Conservation (phyloP, 2,797 vertebrate species). For the Hyperoplus immaculatus region DNA sequence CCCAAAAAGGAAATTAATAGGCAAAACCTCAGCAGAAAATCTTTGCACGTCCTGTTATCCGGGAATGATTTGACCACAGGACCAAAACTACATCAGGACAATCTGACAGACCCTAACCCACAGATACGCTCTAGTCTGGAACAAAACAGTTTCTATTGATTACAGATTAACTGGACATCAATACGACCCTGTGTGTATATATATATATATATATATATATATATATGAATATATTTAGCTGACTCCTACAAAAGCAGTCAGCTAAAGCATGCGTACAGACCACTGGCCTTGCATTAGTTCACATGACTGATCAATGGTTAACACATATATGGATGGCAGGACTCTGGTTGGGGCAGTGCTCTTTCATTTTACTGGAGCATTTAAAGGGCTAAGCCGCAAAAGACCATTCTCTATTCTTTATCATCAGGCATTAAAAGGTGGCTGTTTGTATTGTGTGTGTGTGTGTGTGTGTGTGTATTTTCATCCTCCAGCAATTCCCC, state of each 20-base stretch:
- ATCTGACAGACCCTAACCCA: not conserved
- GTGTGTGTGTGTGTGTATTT: not conserved
- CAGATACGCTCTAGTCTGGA: not conserved
- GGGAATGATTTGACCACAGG: constrained; percentile 9
- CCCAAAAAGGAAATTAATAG: constrained; percentile 45
- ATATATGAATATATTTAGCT: too few relatives aligned
- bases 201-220: too few relatives aligned
- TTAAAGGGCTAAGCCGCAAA: not conserved
- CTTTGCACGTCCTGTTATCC: constrained; percentile 53
- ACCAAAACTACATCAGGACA: not conserved
- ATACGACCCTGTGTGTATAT: not conserved
- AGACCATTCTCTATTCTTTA: too few relatives aligned
- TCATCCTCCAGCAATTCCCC: too few relatives aligned
- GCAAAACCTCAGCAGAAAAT: constrained; percentile 72
- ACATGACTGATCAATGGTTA: constrained; percentile 2
- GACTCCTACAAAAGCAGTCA: too few relatives aligned
- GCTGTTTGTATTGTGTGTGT: too few relatives aligned
- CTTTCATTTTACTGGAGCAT: not conserved
- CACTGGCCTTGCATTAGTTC: too few relatives aligned
- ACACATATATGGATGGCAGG: not conserved
- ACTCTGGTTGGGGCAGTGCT: not conserved
- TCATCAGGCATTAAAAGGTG: too few relatives aligned
- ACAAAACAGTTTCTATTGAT: not conserved
- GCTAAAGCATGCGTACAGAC: too few relatives aligned
- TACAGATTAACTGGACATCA: constrained; percentile 3